A percentile compares a stretch with the other conserved stretches of the same genome.
phyloP scores from a whole-genome alignment of 2,113 vertebrate genomes.

The Dissostichus mawsoni region DNA sequence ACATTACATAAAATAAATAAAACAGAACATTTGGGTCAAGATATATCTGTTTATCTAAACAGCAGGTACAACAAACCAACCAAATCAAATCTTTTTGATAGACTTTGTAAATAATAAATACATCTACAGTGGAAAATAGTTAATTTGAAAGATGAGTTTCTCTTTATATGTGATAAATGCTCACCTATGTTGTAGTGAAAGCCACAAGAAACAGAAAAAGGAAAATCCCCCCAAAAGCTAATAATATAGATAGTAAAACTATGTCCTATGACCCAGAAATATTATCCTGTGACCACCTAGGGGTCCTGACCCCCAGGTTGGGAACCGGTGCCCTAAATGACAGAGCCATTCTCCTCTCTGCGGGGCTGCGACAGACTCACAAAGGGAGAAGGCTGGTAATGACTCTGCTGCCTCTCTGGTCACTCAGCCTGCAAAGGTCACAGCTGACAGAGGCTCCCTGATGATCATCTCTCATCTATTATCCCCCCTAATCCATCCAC shows the following conservation, averaged over 20 bases:
- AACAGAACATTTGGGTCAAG: too few relatives aligned
- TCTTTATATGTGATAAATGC: not conserved
- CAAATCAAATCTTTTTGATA: too few relatives aligned
- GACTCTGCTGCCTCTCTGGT: conserved; percentile 68
- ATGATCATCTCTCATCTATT: conserved; percentile 55
- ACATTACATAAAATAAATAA: too few relatives aligned
- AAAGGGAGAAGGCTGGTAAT: conserved; percentile 71
- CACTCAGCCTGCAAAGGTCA: conserved; percentile 77
- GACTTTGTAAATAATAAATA: too few relatives aligned
- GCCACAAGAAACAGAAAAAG: not conserved
- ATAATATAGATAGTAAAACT: conserved; percentile 23
- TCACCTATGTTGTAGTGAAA: not conserved
- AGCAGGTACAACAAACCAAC: too few relatives aligned
- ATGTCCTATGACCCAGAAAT: conserved; percentile 46
- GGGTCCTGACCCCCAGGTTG: conserved; percentile 56
- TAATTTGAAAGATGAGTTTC: too few relatives aligned
- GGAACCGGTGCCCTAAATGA: conserved; percentile 59
- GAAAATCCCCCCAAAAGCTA: not conserved
- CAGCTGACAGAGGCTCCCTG: conserved; percentile 60
- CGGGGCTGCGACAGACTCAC: conserved; percentile 65
- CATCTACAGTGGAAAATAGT: too few relatives aligned
- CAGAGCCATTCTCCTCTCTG: conserved; percentile 67
- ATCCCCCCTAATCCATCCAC: conserved; percentile 34
- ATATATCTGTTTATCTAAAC: too few relatives aligned
- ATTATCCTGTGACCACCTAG: conserved; percentile 42